phyloP scores from a whole-genome alignment of 2,888 invertebrate genomes.

The Zelleria hepariella region DNA sequence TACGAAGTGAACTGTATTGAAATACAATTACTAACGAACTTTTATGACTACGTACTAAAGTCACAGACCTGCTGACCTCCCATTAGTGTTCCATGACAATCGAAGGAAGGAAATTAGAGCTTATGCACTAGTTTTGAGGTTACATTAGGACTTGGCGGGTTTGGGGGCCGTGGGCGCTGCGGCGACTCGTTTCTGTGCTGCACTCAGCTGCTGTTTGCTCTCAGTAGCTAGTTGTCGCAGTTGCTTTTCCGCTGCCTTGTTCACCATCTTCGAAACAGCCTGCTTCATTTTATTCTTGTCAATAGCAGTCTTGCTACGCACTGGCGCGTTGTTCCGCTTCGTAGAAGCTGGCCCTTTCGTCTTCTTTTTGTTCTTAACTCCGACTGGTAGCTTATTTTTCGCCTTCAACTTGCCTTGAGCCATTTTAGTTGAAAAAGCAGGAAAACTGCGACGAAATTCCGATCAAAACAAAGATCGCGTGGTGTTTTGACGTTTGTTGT shows the following conservation, averaged over 20 bases:
- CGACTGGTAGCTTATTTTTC: conserved; percentile 73
- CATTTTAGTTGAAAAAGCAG: conserved; percentile 44
- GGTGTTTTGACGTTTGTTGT: neutral
- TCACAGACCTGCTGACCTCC: neutral
- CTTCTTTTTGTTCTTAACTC: conserved; percentile 67
- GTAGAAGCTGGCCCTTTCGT: conserved; percentile 69
- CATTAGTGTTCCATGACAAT: neutral
- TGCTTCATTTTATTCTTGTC: conserved; percentile 77
- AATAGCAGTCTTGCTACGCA: conserved; percentile 73
- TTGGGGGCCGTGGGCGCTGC: conserved; percentile 55
- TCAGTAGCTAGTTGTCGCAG: conserved; percentile 71
- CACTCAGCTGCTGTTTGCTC: conserved; percentile 60
- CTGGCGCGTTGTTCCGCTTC: conserved; percentile 76
- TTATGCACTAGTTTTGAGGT: conserved; percentile 5
- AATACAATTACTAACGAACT: neutral
- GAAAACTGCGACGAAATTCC: neutral
- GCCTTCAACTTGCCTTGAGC: conserved; percentile 79
- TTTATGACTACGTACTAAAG: neutral
- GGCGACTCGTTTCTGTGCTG: conserved; percentile 56
- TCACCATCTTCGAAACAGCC: conserved; percentile 78
- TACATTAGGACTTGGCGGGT: conserved; percentile 33
- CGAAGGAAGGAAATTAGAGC: neutral
- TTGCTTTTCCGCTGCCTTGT: conserved; percentile 77
- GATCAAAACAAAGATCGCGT: neutral
- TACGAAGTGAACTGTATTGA: too few species aligned